These are phyloP conservation scores for Cacoxenus indagator DNA, from an alignment of 2,888 invertebrate species.

Conservation along the genomic window DNA sequence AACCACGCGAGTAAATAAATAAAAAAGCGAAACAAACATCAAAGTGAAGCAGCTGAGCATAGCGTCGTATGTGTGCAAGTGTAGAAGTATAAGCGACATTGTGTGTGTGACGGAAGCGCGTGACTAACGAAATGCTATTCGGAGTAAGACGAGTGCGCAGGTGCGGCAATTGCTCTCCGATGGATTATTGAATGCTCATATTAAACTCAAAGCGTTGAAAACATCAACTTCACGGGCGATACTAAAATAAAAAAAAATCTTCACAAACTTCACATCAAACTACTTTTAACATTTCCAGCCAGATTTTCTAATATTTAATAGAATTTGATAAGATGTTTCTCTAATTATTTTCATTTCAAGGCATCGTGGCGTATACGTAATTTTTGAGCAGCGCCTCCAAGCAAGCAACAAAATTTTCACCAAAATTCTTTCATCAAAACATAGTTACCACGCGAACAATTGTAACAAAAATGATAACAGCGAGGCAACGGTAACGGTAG, in stretches of 20 bases:
- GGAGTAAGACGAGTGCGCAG: neutral
- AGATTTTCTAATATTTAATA: neutral
- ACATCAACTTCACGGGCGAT: neutral
- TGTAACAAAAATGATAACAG: too few relatives aligned
- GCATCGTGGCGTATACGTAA: neutral
- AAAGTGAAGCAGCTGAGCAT: constrained; percentile 53
- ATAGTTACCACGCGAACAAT: too few relatives aligned
- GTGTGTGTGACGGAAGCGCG: neutral
- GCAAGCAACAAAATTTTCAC: neutral
- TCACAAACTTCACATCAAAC: neutral
- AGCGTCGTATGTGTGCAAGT: neutral
- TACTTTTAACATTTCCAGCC: neutral
- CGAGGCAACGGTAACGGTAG: constrained; percentile 1
- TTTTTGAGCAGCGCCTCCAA: constrained; percentile 7
- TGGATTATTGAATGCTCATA: neutral
- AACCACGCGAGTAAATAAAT: constrained; percentile 43
- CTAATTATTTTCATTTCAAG: neutral
- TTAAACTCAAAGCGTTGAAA: neutral
- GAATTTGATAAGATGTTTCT: too few relatives aligned
- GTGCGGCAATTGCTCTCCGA: neutral
- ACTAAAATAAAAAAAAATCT: neutral
- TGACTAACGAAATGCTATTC: constrained; percentile 21
- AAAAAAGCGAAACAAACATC: constrained; percentile 55
- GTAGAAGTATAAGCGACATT: neutral
- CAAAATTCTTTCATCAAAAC: too few relatives aligned